Percentiles rank a stretch among this genome's conserved stretches.
phyloP scores from a whole-genome alignment of 2,113 vertebrate species.

The Hirundichthys speculiger region DNA sequence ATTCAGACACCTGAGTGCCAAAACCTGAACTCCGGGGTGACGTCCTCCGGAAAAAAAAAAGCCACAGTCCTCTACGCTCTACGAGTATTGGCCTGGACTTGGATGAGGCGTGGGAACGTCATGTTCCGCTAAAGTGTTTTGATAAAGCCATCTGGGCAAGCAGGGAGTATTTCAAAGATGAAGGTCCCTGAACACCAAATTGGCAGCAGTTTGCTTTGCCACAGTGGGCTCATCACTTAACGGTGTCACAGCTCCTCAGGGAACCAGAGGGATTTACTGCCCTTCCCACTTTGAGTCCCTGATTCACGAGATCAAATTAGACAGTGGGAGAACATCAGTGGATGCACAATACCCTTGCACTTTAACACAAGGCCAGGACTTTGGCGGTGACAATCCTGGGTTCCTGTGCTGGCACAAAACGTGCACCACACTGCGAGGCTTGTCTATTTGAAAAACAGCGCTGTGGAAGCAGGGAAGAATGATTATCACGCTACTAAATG shows the following conservation, averaged over 20 bases:
- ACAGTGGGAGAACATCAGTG: slow-evolving; percentile 59
- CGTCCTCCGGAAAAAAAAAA: slow-evolving; percentile 29
- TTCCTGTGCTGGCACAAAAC: slow-evolving; percentile 22
- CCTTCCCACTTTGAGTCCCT: slow-evolving; percentile 60
- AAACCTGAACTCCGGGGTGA: slow-evolving; percentile 45
- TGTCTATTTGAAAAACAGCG: background rate
- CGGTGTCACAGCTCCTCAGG: slow-evolving; percentile 54
- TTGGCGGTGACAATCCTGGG: slow-evolving; percentile 6
- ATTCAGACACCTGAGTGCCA: slow-evolving; percentile 52
- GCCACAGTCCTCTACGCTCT: slow-evolving; percentile 31
- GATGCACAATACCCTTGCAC: slow-evolving; percentile 53
- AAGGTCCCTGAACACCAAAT: slow-evolving; percentile 59
- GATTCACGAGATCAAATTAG: slow-evolving; percentile 79
- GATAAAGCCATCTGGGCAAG: slow-evolving; percentile 68
- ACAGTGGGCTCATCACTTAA: slow-evolving; percentile 56
- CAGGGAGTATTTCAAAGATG: slow-evolving; percentile 53
- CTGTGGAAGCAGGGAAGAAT: background rate
- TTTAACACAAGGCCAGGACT: slow-evolving; percentile 47
- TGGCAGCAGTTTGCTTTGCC: slow-evolving; percentile 56
- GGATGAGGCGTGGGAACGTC: slow-evolving; percentile 61
- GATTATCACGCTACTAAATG: slow-evolving; percentile 25
- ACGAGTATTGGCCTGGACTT: slow-evolving; percentile 44
- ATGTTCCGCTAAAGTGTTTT: slow-evolving; percentile 61
- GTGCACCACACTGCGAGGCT: background rate
- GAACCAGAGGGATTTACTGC: slow-evolving; percentile 65